Evolutionary conservation across 2,888 invertebrate species (phyloP), one percentile per base, ranked within the genome.

Genomic region (Metalampra italica): DNA sequence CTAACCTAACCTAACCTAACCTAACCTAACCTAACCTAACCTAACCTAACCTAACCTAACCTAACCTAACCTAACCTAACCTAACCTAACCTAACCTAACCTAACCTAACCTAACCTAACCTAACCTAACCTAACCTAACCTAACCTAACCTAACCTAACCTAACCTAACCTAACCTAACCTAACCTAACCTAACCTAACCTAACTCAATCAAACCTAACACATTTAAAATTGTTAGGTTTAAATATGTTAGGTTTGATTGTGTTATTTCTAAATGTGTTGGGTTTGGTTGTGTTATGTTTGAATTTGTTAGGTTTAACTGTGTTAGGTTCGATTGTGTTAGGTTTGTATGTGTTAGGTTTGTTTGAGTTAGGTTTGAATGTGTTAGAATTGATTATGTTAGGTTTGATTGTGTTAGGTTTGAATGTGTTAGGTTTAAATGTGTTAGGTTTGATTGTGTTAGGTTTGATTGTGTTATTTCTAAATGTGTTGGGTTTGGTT

Each of bases 121-220:
- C 40, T 39, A 40, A 45, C 51, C 42, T 47, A 42, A 45, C 45
- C 51, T 45, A 41, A 47, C 51, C 47, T 45, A 45, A 47, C 47
- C 47, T 44, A 51, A 47, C 49, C 49, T 52, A 52, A 51, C 51
- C 51, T 51, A 47, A 51, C 51, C 51, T 51, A 47, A 51, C 51
- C 49, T 48, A 49, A 49, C 49, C 49, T 52, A 49, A 49, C 47
- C 46, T 50, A 53, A 50, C 50, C 50, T 44, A 47, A 47, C 46
- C 52, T 34, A 34, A 34, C 34, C 34, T 34, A 34, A 34, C 34
- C 34, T 34, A 34, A 34, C 34, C 34, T 52, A 52, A 47, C 52
- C 49, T 49, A 43, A 29, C 22, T 14, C 22, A 34, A 34, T 11
- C 34, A 3, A 34, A 34, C 7, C 34, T 11, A 3, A 9, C 3